Base-by-base conservation (phyloP, 2,113 vertebrate genomes). In the Chauna torquata region DNA sequence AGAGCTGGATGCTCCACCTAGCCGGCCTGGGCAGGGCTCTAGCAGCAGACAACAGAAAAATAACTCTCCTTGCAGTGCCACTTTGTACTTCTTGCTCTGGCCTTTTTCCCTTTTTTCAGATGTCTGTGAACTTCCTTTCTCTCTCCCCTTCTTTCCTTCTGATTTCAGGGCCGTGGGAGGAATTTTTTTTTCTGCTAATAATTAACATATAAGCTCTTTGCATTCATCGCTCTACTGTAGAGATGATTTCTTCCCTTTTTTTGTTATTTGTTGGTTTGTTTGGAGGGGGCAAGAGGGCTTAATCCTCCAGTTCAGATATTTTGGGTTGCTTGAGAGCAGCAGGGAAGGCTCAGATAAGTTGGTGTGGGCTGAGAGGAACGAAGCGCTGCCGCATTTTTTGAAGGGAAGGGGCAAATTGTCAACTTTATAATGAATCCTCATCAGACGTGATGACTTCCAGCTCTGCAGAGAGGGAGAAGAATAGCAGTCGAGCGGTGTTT, bases 331-430 rank as follows among this genome's bases (percentile, higher is more conserved):
- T 47, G 25, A 1, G 17, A 94, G 86, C 93, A 82, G 90, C 38
- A 72, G 90, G 83, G 92, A 89, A 94, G 78, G 75, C 6, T 68
- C 3, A 4, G 72, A 45, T 84, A 70, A 49, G 47, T 11, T 1
- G 0, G 90, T 59, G 50, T 58, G 76, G 55, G 70, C 47, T 88
- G 88, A 58, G 74, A 82, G 50, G 57, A 88, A 71, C 1, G 8
- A 57, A 86, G 45, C 80, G 57, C 74, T 47, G 74, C 77, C 16
- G 57, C 87, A 71, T 2, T 10, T 6, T 76, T 57, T 82, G 38
- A 95, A 88, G 80, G 79, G 79, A 88, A 92, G 95, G 84, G 93
- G 57, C 52, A 79, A 96, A 92, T 91, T 91, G 82, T 97, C 91
- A 90, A 91, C 88, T 96, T 95, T n/a, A 65, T 93, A 93, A 94